These are phyloP conservation scores for Cephus runcator DNA, from an alignment of 2,888 invertebrate genomes.

Conservation along the genomic window DNA sequence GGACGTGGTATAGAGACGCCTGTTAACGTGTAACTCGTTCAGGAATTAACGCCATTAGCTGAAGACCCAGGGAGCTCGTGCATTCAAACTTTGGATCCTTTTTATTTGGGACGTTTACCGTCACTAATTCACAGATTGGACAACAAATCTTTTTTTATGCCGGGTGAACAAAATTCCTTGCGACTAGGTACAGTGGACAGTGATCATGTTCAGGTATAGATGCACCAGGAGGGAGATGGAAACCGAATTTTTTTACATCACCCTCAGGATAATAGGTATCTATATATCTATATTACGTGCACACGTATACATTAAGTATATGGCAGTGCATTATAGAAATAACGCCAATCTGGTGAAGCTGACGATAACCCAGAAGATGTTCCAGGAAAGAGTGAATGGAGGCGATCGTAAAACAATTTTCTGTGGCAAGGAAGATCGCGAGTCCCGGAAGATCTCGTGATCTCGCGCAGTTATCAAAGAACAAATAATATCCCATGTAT, in stretches of 20 bases:
- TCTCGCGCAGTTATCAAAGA: background rate
- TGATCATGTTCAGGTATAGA: background rate
- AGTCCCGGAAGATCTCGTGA: background rate
- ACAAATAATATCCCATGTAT: background rate
- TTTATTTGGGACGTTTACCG: slow-evolving; percentile 25
- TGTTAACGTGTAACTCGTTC: slow-evolving; percentile 29
- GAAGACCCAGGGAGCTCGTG: slow-evolving; percentile 13
- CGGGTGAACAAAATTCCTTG: slow-evolving; percentile 36
- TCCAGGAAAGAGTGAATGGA: background rate
- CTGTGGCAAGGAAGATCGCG: background rate
- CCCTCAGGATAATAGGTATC: background rate
- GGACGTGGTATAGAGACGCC: slow-evolving; percentile 21
- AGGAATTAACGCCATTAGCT: slow-evolving; percentile 47
- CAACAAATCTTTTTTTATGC: slow-evolving; percentile 33
- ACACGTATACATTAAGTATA: background rate
- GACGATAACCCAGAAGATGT: background rate
- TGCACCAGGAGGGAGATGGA: background rate
- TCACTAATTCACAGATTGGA: slow-evolving; percentile 37
- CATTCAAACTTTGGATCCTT: background rate
- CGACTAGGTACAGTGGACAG: background rate
- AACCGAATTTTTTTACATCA: background rate
- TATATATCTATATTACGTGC: too few relatives aligned
- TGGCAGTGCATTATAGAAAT: background rate
- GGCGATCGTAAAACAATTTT: background rate
- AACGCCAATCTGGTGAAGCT: background rate